Evolutionary conservation across 2,888 invertebrate genomes (phyloP), one percentile per base, ranked within the genome.

Genomic region (Lasius fuliginosus): DNA sequence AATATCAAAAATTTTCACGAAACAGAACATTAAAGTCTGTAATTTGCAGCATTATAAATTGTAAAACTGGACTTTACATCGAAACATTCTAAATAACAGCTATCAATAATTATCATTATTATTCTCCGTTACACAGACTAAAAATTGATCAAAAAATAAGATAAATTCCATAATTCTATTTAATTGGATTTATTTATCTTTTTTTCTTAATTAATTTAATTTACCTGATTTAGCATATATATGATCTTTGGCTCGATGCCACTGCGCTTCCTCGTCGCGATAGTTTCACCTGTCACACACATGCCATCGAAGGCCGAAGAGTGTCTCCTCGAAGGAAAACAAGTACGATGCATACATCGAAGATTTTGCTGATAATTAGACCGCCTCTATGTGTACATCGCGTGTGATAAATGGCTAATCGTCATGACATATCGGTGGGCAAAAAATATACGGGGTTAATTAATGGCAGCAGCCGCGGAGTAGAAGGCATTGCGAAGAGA

Each of bases 341-440:
- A 64, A 83, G 67, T 46, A 83, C 84, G 74, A 85, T 79, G 71
- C 60, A 76, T 30, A 42, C 53, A 12, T 68, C 62, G 79, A 69
- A 84, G 71, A 75, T 83, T 82, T 86, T 88, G 82, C 76, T 83
- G 87, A 88, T 92, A 92, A 93, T 93, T 92, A 92, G 92, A 92
- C 91, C 90, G 91, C 68, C 27, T 64, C 67, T 68, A 83, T 79
- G 75, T 75, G 71, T 73, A 83, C 86, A 88, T 86, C 88, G 85
- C 83, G 56, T 68, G 87, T 91, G 89, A 93, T 93, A 92, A 92
- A 93, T 92, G 92, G 91, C 91, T 89, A 85, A 86, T 87, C 89
- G 85, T 49, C 27, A 5, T 65, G 82, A 85, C 79, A 69, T 75
- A 82, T 33, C 69, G 84, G 53, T 71, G 73, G 73, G 79, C 60